Conservation (phyloP, 2,888 invertebrate genomes). For the Eremobia ochroleuca region DNA sequence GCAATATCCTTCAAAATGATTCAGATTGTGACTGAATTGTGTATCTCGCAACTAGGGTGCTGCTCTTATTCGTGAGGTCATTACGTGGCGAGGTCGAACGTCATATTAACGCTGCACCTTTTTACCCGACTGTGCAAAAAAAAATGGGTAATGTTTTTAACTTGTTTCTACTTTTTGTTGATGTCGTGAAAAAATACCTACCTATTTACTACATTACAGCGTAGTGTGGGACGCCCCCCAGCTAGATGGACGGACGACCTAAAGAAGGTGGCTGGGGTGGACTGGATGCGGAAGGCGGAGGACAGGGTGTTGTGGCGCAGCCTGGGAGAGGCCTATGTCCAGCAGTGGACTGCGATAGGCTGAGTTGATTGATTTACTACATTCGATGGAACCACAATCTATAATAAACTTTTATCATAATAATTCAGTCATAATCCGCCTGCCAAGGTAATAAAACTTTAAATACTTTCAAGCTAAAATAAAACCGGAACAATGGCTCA, state of each 20-base stretch:
- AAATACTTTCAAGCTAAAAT: conserved; percentile 13
- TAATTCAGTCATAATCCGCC: conserved; percentile 28
- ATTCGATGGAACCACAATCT: neutral
- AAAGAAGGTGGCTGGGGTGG: no score
- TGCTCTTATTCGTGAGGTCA: neutral
- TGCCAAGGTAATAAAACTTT: conserved; percentile 26
- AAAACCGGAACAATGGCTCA: conserved; percentile 11
- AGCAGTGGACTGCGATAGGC: no score
- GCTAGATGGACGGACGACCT: no score
- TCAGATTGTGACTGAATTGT: no score
- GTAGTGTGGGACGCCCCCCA: no score
- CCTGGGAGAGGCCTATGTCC: no score
- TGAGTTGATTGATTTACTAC: no score
- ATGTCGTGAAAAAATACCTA: neutral
- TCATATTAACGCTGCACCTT: neutral
- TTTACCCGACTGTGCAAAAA: neutral
- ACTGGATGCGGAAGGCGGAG: no score
- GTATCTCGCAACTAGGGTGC: no score
- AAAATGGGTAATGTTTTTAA: neutral
- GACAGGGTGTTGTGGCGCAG: no score
- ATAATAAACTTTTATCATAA: conserved; percentile 7
- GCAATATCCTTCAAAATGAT: no score
- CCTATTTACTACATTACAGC: neutral
- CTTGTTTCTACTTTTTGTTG: neutral
- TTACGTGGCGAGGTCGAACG: neutral